Base-by-base conservation (phyloP, 2,888 invertebrate genomes). In the Atherix ibis region DNA sequence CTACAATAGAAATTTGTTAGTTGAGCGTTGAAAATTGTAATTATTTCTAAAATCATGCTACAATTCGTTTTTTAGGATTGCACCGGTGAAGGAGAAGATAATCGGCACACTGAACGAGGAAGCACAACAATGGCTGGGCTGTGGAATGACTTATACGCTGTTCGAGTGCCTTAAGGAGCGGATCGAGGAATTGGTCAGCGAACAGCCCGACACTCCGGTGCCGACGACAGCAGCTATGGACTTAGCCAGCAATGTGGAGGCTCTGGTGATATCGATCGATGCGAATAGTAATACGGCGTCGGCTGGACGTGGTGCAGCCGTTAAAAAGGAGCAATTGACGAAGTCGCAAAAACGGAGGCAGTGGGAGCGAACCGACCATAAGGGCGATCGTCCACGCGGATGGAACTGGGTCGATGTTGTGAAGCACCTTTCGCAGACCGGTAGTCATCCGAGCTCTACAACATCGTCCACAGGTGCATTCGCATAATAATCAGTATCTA, bases 341-440 rank as follows among this genome's bases (percentile, higher is more conserved):
- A 94, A 94, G 62, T 70, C 89, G 0, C 92, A 94, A 59, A 94
- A 94, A 56, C 69, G 91, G 9, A 70, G 80, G 38, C 79, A 82
- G 51, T 88, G 85, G 80, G 87, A 88, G 54, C 71, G 75, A 36
- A 71, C 84, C 1, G 88, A 88, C 56, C 65, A 70, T 28, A 78
- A 75, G 18, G 91, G 89, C 1, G 91, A 92, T 52, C 73, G 71
- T 43, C 81, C 85, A 0, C 65, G 94, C 18, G 95, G 95, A 1
- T 88, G 78, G 73, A 76, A 95, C 64, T 95, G 95, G 94, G 76
- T 94, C 8, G 94, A 94, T 54, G 75, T 95, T 41, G 79, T 95
- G n/a, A 89, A 87, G 58, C 95, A 95, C 64, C 69, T 95, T 38
- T 85, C 87, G 8, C 92, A 92, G 55, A 77, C 77, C 4, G 61